Conservation (phyloP, 2,113 vertebrate genomes). For the Struthio camelus region DNA sequence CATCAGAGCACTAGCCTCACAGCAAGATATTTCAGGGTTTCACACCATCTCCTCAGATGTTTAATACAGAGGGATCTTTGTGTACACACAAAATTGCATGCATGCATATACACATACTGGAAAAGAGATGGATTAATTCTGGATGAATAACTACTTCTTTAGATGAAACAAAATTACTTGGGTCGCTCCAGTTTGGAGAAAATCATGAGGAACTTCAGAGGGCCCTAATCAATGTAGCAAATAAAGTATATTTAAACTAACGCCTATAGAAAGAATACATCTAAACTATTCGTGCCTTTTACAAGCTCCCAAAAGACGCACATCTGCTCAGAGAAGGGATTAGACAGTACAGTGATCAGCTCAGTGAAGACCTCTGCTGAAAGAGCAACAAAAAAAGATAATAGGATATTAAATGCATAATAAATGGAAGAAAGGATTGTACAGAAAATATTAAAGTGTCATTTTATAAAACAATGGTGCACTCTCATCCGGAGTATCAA, state of each 20-base stretch:
- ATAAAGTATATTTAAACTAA: not conserved
- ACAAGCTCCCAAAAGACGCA: not conserved
- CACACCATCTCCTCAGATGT: not conserved
- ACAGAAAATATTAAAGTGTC: constrained; percentile 26
- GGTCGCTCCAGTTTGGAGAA: not conserved
- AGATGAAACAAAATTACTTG: not conserved
- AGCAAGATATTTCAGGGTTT: not conserved
- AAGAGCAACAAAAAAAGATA: constrained; percentile 9
- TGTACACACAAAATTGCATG: not conserved
- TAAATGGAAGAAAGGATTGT: constrained; percentile 1
- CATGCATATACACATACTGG: not conserved
- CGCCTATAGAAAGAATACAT: not conserved
- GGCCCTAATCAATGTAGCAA: not conserved
- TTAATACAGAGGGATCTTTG: not conserved
- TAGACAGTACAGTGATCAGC: not conserved
- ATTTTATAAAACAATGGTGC: constrained; percentile 3
- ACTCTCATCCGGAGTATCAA: not conserved
- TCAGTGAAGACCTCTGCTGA: not conserved
- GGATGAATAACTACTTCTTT: not conserved
- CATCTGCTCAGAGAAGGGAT: not conserved
- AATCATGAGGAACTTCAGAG: not conserved
- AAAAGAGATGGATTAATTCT: not conserved
- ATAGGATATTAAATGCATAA: constrained; percentile 28
- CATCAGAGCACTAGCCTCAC: not conserved
- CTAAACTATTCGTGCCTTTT: not conserved